Base-by-base conservation (phyloP, 2,797 vertebrate species). In the Protosalanx chinensis region DNA sequence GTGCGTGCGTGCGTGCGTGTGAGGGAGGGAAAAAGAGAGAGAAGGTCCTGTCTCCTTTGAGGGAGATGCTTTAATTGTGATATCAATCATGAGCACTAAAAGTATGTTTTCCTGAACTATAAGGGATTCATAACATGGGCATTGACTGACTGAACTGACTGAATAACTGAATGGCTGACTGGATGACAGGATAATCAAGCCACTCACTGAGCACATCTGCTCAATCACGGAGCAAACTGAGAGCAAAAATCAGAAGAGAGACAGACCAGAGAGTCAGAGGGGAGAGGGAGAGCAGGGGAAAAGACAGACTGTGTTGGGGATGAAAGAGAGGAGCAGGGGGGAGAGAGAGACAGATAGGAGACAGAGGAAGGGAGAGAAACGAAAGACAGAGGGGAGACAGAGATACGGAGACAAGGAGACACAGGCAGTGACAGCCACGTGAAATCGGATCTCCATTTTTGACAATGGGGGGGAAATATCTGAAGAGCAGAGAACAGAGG, bases 401-500 rank as follows among this genome's bases (percentile, higher is more conserved):
- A 56, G 30, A 8, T 6, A 29, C 70, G 72, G 77, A 88, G 84
- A 87, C 76, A 66, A 83, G 82, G 87, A 88, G 81, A 85, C 78
- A 79, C 77, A 81, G 81, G 81, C 88, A 85, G 77, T 92, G 92
- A 93, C 92, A 93, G 91, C 86, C 87, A 89, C 89, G 84, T 89
- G 82, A 91, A 91, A 91, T 85, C 91, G 90, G 89, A 91, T 92
- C 91, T 92, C 88, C 91, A 92, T 91, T 91, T 92, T 91, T 93
- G 91, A 93, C 91, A 92, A 91, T 91, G 88, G 88, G 91, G 68
- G 91, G 23, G 87, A 90, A 89, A 85, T 89, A 88, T 92, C 87
- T 91, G 88, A 92, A 89, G 89, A 85, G 87, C 82, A 84, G 84
- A 89, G 87, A 92, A 92, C 90, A 90, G 89, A 90, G 89, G 83